Evolutionary conservation across 2,888 invertebrate genomes (phyloP).

Genomic region (Eulithis testata): DNA sequence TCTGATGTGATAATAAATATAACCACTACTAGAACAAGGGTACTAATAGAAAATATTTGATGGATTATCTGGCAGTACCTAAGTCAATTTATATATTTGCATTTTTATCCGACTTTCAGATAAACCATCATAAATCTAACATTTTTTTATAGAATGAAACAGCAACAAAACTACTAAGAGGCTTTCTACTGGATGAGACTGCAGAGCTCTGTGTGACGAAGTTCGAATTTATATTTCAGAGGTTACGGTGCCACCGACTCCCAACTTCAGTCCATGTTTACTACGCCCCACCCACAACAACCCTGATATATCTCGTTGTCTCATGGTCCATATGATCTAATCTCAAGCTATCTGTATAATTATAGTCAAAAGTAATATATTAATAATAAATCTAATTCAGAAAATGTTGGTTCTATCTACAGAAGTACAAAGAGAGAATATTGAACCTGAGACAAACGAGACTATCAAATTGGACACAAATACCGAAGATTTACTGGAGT

Average conservation of each 20-base stretch:
- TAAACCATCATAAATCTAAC: conserved; percentile 11
- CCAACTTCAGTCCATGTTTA: conserved; percentile 79
- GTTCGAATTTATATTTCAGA: conserved; percentile 83
- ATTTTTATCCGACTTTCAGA: conserved; percentile 7
- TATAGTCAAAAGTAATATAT: conserved; percentile 34
- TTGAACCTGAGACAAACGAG: conserved; percentile 80
- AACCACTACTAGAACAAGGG: too few species aligned
- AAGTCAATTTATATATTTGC: not conserved
- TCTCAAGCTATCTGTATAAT: conserved; percentile 37
- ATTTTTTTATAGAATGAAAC: conserved; percentile 54
- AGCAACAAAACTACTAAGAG: conserved; percentile 71
- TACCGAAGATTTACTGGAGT: conserved; percentile 80
- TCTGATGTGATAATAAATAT: too few species aligned
- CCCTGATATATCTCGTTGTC: conserved; percentile 86
- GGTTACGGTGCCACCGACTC: conserved; percentile 78
- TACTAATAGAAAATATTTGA: conserved; percentile 4
- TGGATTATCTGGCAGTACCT: conserved; percentile 13
- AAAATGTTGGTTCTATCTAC: conserved; percentile 80
- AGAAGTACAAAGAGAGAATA: conserved; percentile 82
- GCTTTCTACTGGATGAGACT: conserved; percentile 64
- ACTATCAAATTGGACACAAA: conserved; percentile 74
- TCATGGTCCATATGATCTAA: conserved; percentile 87
- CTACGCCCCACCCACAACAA: conserved; percentile 84
- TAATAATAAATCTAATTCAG: conserved; percentile 60
- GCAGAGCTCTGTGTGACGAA: conserved; percentile 71